Base-by-base conservation (phyloP, 1,140 invertebrate species). In the Cataglyphis hispanica region DNA sequence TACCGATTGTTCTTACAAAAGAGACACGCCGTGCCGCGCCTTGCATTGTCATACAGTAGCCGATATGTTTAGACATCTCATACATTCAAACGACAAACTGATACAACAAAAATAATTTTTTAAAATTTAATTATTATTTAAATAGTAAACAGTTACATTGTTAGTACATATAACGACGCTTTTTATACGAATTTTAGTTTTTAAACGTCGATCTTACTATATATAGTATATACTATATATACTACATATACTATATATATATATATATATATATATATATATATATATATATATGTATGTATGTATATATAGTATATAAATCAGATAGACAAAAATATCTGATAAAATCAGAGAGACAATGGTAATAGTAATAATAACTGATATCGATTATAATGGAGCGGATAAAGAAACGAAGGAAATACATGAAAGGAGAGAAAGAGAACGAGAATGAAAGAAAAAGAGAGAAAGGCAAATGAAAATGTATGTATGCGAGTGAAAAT, bases 151-250 rank as follows among this genome's bases (percentile, higher is more conserved):
- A 91, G 88, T 93, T 92, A 94, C 85, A 93, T 92, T 92, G 91
- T 93, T 94, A 93, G 92, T 92, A 93, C 86, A 91, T 92, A 92
- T 94, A 94, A 94, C 91, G 92, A 94, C 92, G 94, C 94, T 95
- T 95, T 95, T 95, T 95, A 95, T 95, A 95, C 94, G 92, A 93
- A 94, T 94, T 95, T 95, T 95, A 94, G 93, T 94, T 95, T 94
- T 94, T 93, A 93, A 81, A 94, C 88, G 92, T 93, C 92, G 93
- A 93, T 90, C 91, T 93, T 94, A 94, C 87, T 90, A 90, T 93
- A 93, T 89, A 90, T 92, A 90, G n/a, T n/a, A n/a, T n/a, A n/a
- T n/a, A n/a, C n/a, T 90, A 77, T 80, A 76, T 74, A 86, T 76
- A 75, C n/a, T n/a, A n/a, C n/a, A n/a, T n/a, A n/a, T n/a, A n/a